Evolutionary conservation across 2,113 vertebrate species (phyloP).

Genomic region (Cyprinodon brontotheroides): DNA sequence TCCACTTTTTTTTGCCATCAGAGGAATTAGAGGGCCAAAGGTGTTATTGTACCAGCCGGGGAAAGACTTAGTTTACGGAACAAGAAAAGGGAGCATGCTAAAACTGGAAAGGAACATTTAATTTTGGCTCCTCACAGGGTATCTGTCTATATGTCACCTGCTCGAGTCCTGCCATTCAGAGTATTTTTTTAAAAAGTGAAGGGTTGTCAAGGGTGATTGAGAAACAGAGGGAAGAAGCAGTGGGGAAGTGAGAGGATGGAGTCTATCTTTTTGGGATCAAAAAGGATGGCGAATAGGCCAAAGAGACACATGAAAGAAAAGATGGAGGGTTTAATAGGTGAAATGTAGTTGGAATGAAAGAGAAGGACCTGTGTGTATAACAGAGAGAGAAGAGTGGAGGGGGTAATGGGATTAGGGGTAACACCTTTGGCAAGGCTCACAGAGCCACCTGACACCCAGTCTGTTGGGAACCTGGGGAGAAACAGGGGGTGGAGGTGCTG

Average conservation of each 20-base stretch:
- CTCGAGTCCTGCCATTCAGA: conserved; percentile 24
- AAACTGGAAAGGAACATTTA: conserved; percentile 30
- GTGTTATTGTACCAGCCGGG: conserved; percentile 55
- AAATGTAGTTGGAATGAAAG: conserved; percentile 62
- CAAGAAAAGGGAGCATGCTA: conserved; percentile 20
- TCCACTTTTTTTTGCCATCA: conserved; percentile 58
- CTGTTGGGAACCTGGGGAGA: conserved; percentile 86
- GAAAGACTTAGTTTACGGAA: conserved; percentile 41
- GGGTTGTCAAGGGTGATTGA: conserved; percentile 52
- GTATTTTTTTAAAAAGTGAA: conserved; percentile 27
- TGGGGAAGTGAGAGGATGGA: conserved; percentile 55
- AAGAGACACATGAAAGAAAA: conserved; percentile 63
- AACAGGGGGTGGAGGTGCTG: conserved; percentile 49
- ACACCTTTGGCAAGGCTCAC: conserved; percentile 90
- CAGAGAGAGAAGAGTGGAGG: conserved; percentile 45
- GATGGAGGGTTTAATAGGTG: conserved; percentile 60
- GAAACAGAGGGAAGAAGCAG: conserved; percentile 33
- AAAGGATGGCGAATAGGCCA: conserved; percentile 49
- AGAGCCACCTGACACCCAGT: conserved; percentile 97
- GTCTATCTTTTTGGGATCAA: conserved; percentile 63
- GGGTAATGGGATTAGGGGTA: conserved; percentile 98
- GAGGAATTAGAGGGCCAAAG: conserved; percentile 63
- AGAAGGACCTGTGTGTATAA: conserved; percentile 47
- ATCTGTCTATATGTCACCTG: conserved; percentile 42
- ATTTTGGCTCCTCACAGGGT: conserved; percentile 44